Conservation (phyloP, 2,888 invertebrate genomes). For the Acleris cristana region DNA sequence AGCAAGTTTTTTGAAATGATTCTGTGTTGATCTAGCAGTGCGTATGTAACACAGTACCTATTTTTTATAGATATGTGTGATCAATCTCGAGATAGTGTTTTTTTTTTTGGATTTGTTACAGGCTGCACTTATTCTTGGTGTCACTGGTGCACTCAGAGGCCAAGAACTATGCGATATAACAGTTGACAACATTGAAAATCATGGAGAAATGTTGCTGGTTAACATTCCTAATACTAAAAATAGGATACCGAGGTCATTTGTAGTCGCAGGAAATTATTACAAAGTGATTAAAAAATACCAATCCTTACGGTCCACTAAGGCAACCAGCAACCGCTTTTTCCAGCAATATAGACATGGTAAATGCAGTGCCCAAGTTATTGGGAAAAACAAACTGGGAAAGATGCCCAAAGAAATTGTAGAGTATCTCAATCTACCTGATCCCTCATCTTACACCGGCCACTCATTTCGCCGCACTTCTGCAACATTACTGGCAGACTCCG, state of each 20-base stretch:
- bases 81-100: too few species aligned
- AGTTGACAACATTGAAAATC: not conserved
- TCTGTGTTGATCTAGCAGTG: too few species aligned
- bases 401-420: too few species aligned
- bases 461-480: too few species aligned
- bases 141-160: conserved; percentile 2
- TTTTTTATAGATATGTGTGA: too few species aligned
- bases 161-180: conserved; percentile 1
- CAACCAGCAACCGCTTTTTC: conserved; percentile 16
- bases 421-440: too few species aligned
- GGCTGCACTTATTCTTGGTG: conserved; percentile 9
- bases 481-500: conserved; percentile 10
- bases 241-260: conserved; percentile 10
- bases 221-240: conserved; percentile 9
- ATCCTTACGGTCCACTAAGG: conserved; percentile 4
- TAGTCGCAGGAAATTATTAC: conserved; percentile 7
- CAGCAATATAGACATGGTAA: conserved; percentile 10
- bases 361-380: conserved; percentile 4
- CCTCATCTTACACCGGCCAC: too few species aligned
- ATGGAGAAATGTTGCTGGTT: conserved; percentile 2
- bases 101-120: conserved; percentile 1
- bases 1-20: too few species aligned
- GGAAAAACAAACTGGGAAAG: too few species aligned
- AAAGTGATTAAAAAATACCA: conserved; percentile 13
- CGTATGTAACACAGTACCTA: too few species aligned